These are phyloP conservation scores for Protula sp. DNA, from an alignment of 2,888 invertebrate genomes.

Conservation along the genomic window DNA sequence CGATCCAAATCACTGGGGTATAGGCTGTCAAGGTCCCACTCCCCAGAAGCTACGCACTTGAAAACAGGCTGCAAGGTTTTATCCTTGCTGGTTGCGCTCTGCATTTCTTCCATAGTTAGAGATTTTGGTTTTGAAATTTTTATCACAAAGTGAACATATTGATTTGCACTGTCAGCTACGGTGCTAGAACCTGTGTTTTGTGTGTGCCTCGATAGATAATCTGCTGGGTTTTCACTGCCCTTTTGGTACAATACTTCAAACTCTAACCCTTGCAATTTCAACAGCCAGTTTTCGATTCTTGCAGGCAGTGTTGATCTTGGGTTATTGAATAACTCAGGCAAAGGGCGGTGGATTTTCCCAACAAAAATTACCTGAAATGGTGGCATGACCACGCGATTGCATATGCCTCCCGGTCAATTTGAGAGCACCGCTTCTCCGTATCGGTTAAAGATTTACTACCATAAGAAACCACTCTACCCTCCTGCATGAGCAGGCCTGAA, in stretches of 20 bases:
- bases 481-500: conserved; percentile 3
- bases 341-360: conserved; percentile 35
- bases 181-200: too few relatives aligned
- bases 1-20: too few relatives aligned
- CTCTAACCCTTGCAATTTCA: conserved; percentile 26
- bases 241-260: conserved; percentile 21
- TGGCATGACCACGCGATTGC: conserved; percentile 28
- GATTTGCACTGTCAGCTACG: too few relatives aligned
- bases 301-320: conserved; percentile 27
- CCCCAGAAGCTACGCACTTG: too few relatives aligned
- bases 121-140: too few relatives aligned
- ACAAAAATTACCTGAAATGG: conserved; percentile 32
- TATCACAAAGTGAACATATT: too few relatives aligned
- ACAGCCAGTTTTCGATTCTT: conserved; percentile 30
- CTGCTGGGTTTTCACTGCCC: conserved; percentile 28
- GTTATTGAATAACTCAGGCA: conserved; percentile 27
- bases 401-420: conserved; percentile 28
- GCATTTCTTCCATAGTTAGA: too few relatives aligned
- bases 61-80: too few relatives aligned
- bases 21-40: too few relatives aligned
- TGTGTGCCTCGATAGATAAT: conserved; percentile 28
- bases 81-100: too few relatives aligned
- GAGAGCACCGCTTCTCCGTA: conserved; percentile 28
- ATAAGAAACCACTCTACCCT: conserved; percentile 9
- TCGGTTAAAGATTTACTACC: conserved; percentile 25